Conservation (phyloP, 2,888 invertebrate species). For the Balanococcus diminutus region DNA sequence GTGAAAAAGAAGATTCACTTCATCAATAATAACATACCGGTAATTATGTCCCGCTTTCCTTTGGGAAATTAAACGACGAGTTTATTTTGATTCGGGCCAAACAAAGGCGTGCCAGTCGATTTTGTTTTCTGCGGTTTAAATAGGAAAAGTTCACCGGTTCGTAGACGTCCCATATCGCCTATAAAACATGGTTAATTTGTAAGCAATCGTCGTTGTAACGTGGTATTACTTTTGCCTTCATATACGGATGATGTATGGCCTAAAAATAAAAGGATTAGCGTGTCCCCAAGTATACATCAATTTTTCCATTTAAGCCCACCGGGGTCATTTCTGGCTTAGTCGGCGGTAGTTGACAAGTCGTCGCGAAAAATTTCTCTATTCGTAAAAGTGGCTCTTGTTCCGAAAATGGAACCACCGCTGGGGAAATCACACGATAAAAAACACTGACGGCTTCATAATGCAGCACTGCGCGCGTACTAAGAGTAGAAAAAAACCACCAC, state of each 20-base stretch:
- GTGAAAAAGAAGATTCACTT: conserved; percentile 1
- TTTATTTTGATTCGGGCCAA: conserved; percentile 35
- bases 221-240: conserved; percentile 27
- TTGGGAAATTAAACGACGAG: conserved; percentile 31
- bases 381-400: not conserved
- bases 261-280: conserved; percentile 4
- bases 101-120: conserved; percentile 31
- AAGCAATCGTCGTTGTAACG: conserved; percentile 38
- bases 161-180: conserved; percentile 18
- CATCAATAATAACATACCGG: conserved; percentile 32
- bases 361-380: not conserved
- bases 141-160: conserved; percentile 35
- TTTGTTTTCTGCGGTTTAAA: conserved; percentile 21
- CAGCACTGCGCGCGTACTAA: too few species aligned
- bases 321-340: not conserved
- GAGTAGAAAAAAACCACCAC: too few species aligned
- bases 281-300: conserved; percentile 12
- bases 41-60: not conserved
- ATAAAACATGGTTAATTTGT: conserved; percentile 40
- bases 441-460: too few species aligned
- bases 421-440: not conserved
- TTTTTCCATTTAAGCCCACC: not conserved
- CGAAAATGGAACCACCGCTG: not conserved
- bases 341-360: not conserved
- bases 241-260: conserved; percentile 7